A percentile compares a stretch with the other conserved stretches of the same genome.
Evolutionary conservation across 1,140 invertebrate species (phyloP).

Genomic region (Euura lappo): DNA sequence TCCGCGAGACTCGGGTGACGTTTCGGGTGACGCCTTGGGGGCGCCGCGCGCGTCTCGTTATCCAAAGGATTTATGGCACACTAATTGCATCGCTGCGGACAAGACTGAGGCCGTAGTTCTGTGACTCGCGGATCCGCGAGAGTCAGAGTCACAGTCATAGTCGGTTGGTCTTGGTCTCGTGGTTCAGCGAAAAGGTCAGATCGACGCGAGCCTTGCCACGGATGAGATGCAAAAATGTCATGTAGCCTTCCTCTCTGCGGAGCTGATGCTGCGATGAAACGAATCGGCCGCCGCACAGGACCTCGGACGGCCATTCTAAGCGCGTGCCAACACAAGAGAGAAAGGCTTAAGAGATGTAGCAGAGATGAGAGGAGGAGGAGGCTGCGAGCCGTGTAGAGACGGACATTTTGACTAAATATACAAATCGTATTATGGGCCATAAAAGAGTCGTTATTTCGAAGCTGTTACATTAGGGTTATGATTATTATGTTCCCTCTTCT

Average conservation of each 20-base stretch:
- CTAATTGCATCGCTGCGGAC: constrained; percentile 57
- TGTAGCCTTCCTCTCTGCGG: no score
- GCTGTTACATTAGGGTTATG: constrained; percentile 8
- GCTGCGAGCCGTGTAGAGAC: neutral
- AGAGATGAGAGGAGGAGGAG: no score
- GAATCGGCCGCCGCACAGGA: no score
- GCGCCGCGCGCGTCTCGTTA: constrained; percentile 60
- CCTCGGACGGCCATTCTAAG: no score
- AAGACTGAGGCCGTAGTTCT: constrained; percentile 33
- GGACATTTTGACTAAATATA: constrained; percentile 10
- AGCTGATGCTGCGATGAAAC: no score
- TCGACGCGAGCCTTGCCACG: no score
- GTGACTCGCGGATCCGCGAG: constrained; percentile 13
- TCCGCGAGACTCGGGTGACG: constrained; percentile 32
- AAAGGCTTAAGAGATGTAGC: no score
- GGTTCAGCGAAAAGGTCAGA: no score
- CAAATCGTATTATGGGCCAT: constrained; percentile 11
- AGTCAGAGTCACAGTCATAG: neutral
- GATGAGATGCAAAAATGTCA: no score
- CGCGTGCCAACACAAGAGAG: no score
- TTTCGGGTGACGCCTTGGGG: constrained; percentile 54
- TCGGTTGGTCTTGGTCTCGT: neutral
- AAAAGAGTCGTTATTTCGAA: constrained; percentile 8
- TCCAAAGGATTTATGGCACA: constrained; percentile 55
- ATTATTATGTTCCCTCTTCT: constrained; percentile 22